Base-by-base conservation (phyloP, 2,888 invertebrate genomes). In the Blera fallax region DNA sequence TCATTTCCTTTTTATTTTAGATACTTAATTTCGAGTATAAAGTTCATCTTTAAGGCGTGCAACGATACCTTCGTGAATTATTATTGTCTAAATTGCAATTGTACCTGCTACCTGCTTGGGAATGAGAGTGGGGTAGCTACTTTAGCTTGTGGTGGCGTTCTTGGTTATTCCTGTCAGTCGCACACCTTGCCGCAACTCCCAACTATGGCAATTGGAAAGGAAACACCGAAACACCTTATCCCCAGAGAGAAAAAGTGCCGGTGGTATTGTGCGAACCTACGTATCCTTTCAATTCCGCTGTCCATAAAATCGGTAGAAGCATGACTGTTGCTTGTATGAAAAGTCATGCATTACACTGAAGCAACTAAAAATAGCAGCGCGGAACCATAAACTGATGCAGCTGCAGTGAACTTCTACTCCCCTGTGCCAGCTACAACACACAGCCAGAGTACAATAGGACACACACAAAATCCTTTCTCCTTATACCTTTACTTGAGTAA, bases 1-100 rank as follows among this genome's bases (percentile, higher is more conserved):
- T 32, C 16, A 32, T 56, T 18, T 64, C 43, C 10, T 74, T 3
- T 24, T 24, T 34, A 34, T 7, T 50, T 58, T 69, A 69, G n/a
- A n/a, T 43, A 18, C 40, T 32, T 40, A 52, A 60, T 21, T 32
- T 40, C 24, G 14, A 58, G 14, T 48, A 50, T 50, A 76, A 76
- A 67, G 76, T 76, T 76, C 65, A 67, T 58, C 58, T 37, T 64
- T 67, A 67, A 76, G 76, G 56, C 67, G 27, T 67, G 48, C 56
- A 65, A 58, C 56, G 37, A 34, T 48, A 48, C 58, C 58, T 50
- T 29, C 3, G 24, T 78, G 77, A 78, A 78, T 62, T 78, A 78
- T 70, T 69, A 34, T 78, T 78, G 32, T 62, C 69, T 62, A 78
- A 78, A 78, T 78, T 78, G 69, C 60, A 45, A 62, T 60, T 60